Evolutionary conservation across 2,888 invertebrate genomes (phyloP).

Genomic region (Spodoptera littoralis): DNA sequence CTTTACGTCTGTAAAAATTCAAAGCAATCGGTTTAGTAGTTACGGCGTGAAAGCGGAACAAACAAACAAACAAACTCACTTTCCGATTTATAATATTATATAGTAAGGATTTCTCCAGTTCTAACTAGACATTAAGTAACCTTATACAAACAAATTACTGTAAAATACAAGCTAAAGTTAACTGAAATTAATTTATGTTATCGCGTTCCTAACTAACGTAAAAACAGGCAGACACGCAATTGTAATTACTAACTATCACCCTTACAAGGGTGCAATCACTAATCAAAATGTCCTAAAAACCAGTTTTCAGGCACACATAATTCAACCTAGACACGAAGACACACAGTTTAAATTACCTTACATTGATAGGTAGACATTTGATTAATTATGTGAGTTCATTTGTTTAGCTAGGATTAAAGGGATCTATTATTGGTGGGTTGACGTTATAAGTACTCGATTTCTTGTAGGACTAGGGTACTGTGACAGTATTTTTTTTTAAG

Average conservation of each 20-base stretch:
- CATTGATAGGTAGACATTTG: not conserved
- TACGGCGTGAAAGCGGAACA: too few relatives aligned
- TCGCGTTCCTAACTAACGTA: slow-evolving; percentile 36
- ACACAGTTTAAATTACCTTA: slow-evolving; percentile 22
- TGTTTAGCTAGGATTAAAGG: slow-evolving; percentile 40
- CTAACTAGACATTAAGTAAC: not conserved
- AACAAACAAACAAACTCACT: too few relatives aligned
- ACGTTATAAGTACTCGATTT: too few relatives aligned
- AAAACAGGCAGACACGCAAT: slow-evolving; percentile 39
- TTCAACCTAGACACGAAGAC: not conserved
- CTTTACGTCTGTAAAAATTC: too few relatives aligned
- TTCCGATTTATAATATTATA: too few relatives aligned
- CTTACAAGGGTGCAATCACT: slow-evolving; percentile 40
- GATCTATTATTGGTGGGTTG: slow-evolving; percentile 25
- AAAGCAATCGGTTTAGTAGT: too few relatives aligned
- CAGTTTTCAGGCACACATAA: slow-evolving; percentile 1
- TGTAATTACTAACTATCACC: slow-evolving; percentile 55
- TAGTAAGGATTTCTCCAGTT: too few relatives aligned
- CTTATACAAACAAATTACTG: slow-evolving; percentile 18
- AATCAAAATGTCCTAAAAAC: slow-evolving; percentile 8
- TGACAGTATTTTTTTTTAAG: too few relatives aligned
- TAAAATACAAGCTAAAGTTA: slow-evolving; percentile 30
- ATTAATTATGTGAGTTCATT: slow-evolving; percentile 38
- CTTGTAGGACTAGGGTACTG: too few relatives aligned
- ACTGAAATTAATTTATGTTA: slow-evolving; percentile 41